Evolutionary conservation across 2,113 vertebrate species (phyloP), one percentile per base, ranked within the genome.

Genomic region (Brachyistius frenatus): DNA sequence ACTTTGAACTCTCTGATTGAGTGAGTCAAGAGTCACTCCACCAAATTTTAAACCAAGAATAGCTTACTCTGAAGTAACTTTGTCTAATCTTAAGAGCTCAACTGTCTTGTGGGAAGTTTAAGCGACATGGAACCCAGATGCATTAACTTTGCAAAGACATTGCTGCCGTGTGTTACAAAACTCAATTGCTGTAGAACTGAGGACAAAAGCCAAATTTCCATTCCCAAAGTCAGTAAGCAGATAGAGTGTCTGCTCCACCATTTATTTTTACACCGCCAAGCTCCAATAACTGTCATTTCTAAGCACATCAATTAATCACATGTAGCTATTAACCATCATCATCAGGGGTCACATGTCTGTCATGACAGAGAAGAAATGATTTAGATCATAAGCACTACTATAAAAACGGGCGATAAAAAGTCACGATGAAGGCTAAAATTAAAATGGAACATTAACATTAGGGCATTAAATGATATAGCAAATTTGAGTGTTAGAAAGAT

Each of bases 1-100:
- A 67, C 52, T 56, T 41, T 68, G 37, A 44, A 56, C 30, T 2
- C 49, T 66, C 31, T 39, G 30, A 66, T 31, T 55, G 23, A 54
- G n/a, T 41, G 35, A 67, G 23, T 23, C 23, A 23, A 23, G 23
- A 23, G 23, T 23, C 23, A 23, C 23, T 23, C 23, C 23, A 23
- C 23, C 23, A 23, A 23, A 23, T 23, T 23, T 23, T 23, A 23
- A 23, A 23, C 31, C 16, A 55, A 32, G 23, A 55, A 31, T 32
- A 32, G n/a, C 15, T 52, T 7, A 52, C 4, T 23, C 49, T 52
- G 16, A 5, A 52, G n/a, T 1, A 52, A 5, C 49, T 52, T 52
- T 23, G n/a, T 52, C 49, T n/a, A 23, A 44, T 7, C 5, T 52
- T 7, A n/a, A 52, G 2, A 44, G 10, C 41, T 11, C 41, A 13